A percentile compares a stretch with the other conserved stretches of the same genome.
Evolutionary conservation across 2,888 invertebrate species (phyloP).

Genomic region (Tenodera sinensis): DNA sequence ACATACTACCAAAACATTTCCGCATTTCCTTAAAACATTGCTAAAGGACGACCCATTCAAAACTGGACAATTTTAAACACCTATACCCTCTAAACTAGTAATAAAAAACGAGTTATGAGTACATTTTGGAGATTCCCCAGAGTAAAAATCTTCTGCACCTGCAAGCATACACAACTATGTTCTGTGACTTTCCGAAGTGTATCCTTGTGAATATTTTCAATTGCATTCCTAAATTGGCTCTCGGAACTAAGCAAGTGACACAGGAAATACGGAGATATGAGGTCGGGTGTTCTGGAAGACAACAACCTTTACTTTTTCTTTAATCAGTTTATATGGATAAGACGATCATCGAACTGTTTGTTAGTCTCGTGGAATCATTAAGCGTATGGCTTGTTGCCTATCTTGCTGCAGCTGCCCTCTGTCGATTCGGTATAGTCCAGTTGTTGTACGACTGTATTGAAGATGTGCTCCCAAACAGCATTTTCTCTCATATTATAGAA

Average conservation of each 20-base stretch:
- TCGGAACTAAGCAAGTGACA: too few relatives aligned
- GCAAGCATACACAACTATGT: not conserved
- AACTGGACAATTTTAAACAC: not conserved
- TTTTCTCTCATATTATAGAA: not conserved
- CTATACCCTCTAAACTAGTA: too few relatives aligned
- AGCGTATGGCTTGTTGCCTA: not conserved
- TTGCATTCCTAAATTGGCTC: not conserved
- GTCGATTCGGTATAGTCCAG: too few relatives aligned
- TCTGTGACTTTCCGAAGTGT: not conserved
- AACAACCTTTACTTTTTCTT: too few relatives aligned
- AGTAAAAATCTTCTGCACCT: not conserved
- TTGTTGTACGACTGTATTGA: not conserved
- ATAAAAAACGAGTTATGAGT: not conserved
- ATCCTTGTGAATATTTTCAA: not conserved
- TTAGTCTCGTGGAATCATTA: not conserved
- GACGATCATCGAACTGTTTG: too few relatives aligned
- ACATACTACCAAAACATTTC: too few relatives aligned
- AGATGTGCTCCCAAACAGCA: not conserved
- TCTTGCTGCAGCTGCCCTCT: not conserved
- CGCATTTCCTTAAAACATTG: not conserved
- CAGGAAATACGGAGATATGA: not conserved
- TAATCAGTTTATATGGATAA: too few relatives aligned
- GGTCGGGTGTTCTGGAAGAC: not conserved
- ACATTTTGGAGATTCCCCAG: not conserved
- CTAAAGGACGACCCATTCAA: not conserved